Conservation (phyloP, 2,113 vertebrate species). For the Python bivittatus region DNA sequence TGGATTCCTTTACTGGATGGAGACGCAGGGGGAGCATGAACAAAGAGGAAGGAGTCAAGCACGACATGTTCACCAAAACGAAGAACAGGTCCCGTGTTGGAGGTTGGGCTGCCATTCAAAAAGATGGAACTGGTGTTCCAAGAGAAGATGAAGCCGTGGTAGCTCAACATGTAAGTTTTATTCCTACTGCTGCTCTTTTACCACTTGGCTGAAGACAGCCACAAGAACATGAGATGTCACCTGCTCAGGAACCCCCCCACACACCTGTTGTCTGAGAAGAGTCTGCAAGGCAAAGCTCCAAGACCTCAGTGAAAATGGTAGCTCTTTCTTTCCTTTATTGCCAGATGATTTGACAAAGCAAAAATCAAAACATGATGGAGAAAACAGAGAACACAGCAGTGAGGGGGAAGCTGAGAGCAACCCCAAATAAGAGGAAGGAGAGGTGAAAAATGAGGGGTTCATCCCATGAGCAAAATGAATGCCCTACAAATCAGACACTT, state of each 20-base stretch:
- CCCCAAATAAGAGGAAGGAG: background rate
- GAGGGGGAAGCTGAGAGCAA: background rate
- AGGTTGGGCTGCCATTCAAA: too few species aligned
- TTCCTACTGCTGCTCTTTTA: background rate
- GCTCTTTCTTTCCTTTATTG: background rate
- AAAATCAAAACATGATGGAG: background rate
- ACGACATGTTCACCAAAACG: background rate
- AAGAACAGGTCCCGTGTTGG: background rate
- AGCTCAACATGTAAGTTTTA: background rate
- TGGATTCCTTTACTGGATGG: background rate
- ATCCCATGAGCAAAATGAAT: background rate
- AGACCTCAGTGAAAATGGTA: background rate
- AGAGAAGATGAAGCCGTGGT: background rate
- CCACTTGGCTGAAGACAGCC: background rate
- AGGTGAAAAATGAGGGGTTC: background rate
- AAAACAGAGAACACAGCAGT: background rate
- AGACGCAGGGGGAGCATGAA: background rate
- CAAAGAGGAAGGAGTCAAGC: background rate
- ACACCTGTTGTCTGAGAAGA: background rate
- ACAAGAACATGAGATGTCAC: background rate
- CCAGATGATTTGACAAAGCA: background rate
- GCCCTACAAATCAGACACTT: background rate
- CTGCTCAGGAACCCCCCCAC: background rate
- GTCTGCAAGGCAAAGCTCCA: background rate
- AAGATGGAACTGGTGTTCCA: background rate